Conservation (phyloP, 2,888 invertebrate species). For the Brachyptera putata region DNA sequence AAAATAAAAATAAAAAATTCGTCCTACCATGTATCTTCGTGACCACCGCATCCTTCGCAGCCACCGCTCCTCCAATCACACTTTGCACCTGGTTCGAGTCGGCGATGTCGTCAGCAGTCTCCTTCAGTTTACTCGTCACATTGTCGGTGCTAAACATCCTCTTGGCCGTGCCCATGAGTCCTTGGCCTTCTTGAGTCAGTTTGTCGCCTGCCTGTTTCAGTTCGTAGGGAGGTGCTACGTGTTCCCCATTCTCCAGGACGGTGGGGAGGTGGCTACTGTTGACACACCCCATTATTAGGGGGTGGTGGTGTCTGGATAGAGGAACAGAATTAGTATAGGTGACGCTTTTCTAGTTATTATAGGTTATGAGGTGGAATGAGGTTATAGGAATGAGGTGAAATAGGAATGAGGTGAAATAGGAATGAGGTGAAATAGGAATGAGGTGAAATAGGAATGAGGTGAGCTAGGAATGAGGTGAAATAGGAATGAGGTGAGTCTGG, state of each 20-base stretch:
- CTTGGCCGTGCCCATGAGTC: neutral
- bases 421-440: too few species aligned
- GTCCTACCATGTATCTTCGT: constrained; percentile 5
- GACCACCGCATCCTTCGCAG: constrained; percentile 2
- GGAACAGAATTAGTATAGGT: too few species aligned
- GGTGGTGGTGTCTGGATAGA: neutral
- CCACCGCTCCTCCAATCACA: neutral
- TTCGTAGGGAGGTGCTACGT: constrained; percentile 12
- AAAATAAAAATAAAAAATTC: too few species aligned
- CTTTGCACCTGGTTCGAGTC: constrained; percentile 11
- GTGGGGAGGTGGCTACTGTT: constrained; percentile 10
- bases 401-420: too few species aligned
- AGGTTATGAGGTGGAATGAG: too few species aligned
- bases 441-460: too few species aligned
- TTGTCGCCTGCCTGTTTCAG: constrained; percentile 16
- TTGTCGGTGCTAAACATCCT: constrained; percentile 13
- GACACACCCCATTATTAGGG: constrained; percentile 3
- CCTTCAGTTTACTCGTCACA: constrained; percentile 2
- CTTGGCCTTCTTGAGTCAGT: constrained; percentile 4
- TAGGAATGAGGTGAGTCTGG: too few species aligned
- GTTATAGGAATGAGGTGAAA: too few species aligned
- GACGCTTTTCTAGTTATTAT: too few species aligned
- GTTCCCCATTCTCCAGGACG: constrained; percentile 3
- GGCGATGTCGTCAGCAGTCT: neutral
- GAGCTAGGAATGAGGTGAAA: too few species aligned